Percentiles rank a stretch among this genome's conserved stretches.
phyloP scores from a whole-genome alignment of 2,113 vertebrate species.

The Alligator mississippiensis region DNA sequence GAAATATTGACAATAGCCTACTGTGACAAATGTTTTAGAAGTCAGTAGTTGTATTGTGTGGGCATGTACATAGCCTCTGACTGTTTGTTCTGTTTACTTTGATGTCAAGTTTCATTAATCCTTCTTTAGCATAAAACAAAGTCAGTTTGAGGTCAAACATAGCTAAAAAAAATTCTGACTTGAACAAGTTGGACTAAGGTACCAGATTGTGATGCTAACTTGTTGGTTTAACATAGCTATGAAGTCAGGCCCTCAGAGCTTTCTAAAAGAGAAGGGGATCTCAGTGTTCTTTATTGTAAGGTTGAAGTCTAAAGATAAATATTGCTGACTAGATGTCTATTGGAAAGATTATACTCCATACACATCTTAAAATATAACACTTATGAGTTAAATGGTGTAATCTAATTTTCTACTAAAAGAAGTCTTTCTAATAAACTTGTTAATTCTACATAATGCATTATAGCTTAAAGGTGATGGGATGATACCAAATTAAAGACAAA shows the following conservation, averaged over 20 bases:
- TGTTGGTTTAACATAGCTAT: not conserved
- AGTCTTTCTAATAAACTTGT: too few species aligned
- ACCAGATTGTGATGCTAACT: not conserved
- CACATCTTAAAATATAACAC: too few species aligned
- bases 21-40: not conserved
- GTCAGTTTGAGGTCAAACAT: constrained; percentile 64
- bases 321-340: not conserved
- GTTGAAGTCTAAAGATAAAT: not conserved
- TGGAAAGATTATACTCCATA: too few species aligned
- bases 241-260: not conserved
- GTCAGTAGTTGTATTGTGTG: not conserved
- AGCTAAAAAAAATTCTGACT: constrained; percentile 43
- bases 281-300: not conserved
- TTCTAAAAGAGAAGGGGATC: not conserved
- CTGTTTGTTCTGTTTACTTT: constrained; percentile 66
- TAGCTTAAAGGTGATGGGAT: too few species aligned
- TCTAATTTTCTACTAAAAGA: too few species aligned
- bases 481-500: not conserved
- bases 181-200: constrained; percentile 53
- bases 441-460: too few species aligned
- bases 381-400: too few species aligned
- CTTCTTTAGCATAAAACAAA: constrained; percentile 49
- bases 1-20: not conserved
- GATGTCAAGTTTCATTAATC: constrained; percentile 62
- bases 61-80: constrained; percentile 3